Percentiles rank a stretch among this genome's conserved stretches.
Evolutionary conservation across 2,113 vertebrate species (phyloP).

Genomic region (Ahaetulla prasina): DNA sequence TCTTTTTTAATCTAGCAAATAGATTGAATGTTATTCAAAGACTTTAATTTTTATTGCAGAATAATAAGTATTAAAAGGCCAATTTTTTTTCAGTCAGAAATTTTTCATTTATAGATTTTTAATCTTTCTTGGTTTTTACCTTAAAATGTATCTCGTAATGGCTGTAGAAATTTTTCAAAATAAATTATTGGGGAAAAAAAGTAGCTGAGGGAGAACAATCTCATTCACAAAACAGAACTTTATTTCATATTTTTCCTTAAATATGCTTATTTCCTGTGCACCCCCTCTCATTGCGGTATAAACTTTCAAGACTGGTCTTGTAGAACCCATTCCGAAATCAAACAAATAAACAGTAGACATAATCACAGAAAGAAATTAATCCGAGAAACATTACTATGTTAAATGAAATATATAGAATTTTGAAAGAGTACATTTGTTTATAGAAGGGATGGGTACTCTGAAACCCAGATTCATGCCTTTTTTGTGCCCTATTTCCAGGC

Average conservation of each 20-base stretch:
- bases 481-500: not conserved
- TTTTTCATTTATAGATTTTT: not conserved
- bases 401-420: not conserved
- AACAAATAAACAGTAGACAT: not conserved
- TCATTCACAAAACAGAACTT: not conserved
- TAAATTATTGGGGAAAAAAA: not conserved
- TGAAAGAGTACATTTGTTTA: not conserved
- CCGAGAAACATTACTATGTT: not conserved
- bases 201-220: not conserved
- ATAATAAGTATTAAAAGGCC: not conserved
- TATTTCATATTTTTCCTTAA: conserved; percentile 11
- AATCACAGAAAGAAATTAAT: not conserved
- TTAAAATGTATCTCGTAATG: not conserved
- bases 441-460: not conserved
- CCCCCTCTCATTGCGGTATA: not conserved
- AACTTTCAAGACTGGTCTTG: not conserved
- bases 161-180: not conserved
- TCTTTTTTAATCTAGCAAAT: not conserved
- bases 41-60: not conserved
- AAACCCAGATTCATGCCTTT: not conserved
- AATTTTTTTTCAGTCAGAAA: not conserved
- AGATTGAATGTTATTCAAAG: not conserved
- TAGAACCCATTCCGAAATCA: not conserved
- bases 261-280: not conserved
- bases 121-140: not conserved